Base-by-base conservation (phyloP, 2,888 invertebrate genomes). In the Drosophila mulleri region DNA sequence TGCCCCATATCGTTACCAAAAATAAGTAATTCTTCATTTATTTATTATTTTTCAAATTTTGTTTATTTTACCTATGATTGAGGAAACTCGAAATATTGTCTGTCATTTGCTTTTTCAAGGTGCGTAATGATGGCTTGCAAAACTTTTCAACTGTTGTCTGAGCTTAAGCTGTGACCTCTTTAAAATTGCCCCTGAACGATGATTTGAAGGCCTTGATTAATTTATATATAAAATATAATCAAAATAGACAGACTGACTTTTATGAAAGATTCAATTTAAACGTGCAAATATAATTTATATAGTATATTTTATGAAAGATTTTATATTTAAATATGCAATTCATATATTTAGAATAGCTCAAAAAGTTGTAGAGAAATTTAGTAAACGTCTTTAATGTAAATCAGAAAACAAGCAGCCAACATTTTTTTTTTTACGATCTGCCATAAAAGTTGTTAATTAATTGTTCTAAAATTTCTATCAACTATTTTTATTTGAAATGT, bases 71-170 rank as follows among this genome's bases (percentile, higher is more conserved):
- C 11, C 18, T 29, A 14, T n/a, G 5, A 18, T 54, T 48, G 14
- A n/a, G 53, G 20, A 8, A 29, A 39, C 16, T 26, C 2, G 12
- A 26, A 39, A 41, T 52, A 20, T 54, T 42, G 7, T 18, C 3
- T 18, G 42, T 23, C 41, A 57, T 57, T 41, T 60, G 77, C 77
- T 35, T 52, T 59, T 52, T 77, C 77, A 77, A 74, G 60, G n/a
- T 41, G 41, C 23, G 54, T 67, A 66, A 76, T 50, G 53, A 73
- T 23, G 20, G 1, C 12, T 47, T 41, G 47, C 37, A 26, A 12
- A 39, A 14, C 6, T 16, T 23, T 44, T n/a, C 23, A 4, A 52
- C 44, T 48, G 11, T 32, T 50, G 50, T 32, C 32, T 1, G 7
- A 50, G 50, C 48, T 26, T 50, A 53, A 14, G 18, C 8, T 35